A percentile compares a stretch with the other conserved stretches of the same genome.
Conservation (phyloP, 2,888 invertebrate genomes). For the Acronicta psi region DNA sequence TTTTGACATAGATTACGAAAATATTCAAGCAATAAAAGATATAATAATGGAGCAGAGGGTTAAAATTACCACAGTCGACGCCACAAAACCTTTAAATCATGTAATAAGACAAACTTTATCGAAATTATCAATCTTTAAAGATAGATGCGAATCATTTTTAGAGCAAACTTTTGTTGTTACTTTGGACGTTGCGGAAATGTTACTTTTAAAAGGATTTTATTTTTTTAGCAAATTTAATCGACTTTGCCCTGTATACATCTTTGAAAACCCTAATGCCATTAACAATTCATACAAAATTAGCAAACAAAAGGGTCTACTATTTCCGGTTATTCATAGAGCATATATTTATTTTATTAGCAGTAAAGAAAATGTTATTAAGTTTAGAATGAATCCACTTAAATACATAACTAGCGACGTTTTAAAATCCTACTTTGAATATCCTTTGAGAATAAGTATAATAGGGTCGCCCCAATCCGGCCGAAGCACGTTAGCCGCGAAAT, state of each 20-base stretch:
- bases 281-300: constrained; percentile 83
- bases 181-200: constrained; percentile 86
- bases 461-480: constrained; percentile 91
- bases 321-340: constrained; percentile 88
- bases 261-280: constrained; percentile 81
- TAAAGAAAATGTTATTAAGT: constrained; percentile 80
- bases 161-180: constrained; percentile 88
- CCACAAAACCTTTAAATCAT: constrained; percentile 72
- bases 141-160: constrained; percentile 85
- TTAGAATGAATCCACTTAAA: constrained; percentile 88
- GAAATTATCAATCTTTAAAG: constrained; percentile 72
- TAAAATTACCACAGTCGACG: constrained; percentile 78
- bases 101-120: constrained; percentile 66
- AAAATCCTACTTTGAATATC: constrained; percentile 80
- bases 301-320: constrained; percentile 79
- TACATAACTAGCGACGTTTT: constrained; percentile 82
- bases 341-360: constrained; percentile 90
- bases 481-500: constrained; percentile 87
- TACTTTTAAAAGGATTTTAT: constrained; percentile 89
- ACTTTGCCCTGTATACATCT: constrained; percentile 90
- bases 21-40: constrained; percentile 76
- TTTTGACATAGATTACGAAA: constrained; percentile 81
- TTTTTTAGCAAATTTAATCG: constrained; percentile 90
- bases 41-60: constrained; percentile 79
- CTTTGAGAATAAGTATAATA: constrained; percentile 87